Evolutionary conservation across 2,113 vertebrate species (phyloP), one percentile per base, ranked within the genome.

Genomic region (Saguinus imperator): DNA sequence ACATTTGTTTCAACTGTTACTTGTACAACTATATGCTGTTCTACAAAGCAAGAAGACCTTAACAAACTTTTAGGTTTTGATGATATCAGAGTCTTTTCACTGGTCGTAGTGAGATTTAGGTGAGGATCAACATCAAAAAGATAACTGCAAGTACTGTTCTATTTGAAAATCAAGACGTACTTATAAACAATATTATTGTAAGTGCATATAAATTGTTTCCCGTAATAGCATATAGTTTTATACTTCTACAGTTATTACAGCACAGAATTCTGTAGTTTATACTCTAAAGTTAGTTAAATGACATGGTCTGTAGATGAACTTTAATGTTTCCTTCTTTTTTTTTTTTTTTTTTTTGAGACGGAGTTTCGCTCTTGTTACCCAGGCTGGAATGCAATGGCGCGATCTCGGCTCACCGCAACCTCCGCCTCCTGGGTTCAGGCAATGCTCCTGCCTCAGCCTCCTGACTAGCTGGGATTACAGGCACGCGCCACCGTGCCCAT

Each of bases 281-380:
- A 50, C 7, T 82, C 5, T 57, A 48, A 91, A 75, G 3, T 81
- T 90, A 94, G 94, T 68, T 87, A 90, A 96, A 45, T 64, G n/a
- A n/a, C 13, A 35, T 55, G 52, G 52, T 73, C 20, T 88, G 6
- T 55, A 70, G 8, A 37, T 72, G 3, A 76, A 14, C 5, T 27
- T 88, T 43, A 75, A 6, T 55, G 35, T 80, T 79, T 17, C 13
- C 10, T 87, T 75, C 32, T 73, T 91, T n/a, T n/a, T n/a, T n/a
- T n/a, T n/a, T n/a, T n/a, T n/a, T n/a, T n/a, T n/a, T n/a, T n/a
- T n/a, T n/a, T n/a, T n/a, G n/a, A n/a, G n/a, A n/a, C n/a, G n/a
- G n/a, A n/a, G n/a, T n/a, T n/a, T n/a, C n/a, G n/a, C n/a, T n/a
- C n/a, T n/a, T n/a, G n/a, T n/a, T n/a, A n/a, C n/a, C n/a, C n/a